Percentiles rank a stretch among this genome's conserved stretches.
phyloP scores from a whole-genome alignment of 2,888 invertebrate species.

The Gnatocerus cornutus region DNA sequence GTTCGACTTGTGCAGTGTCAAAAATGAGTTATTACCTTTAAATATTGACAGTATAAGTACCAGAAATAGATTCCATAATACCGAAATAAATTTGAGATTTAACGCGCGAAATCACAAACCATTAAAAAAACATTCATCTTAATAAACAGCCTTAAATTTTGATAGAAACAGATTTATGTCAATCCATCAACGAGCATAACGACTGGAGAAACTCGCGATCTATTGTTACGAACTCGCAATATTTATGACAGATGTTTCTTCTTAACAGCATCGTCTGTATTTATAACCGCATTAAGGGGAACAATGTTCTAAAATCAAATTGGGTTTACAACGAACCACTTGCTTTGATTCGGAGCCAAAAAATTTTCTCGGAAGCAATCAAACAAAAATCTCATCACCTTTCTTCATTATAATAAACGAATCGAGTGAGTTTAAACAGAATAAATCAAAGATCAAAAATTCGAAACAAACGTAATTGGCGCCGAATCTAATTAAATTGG shows the following conservation, averaged over 20 bases:
- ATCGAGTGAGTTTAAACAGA: background rate
- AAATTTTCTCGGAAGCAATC: slow-evolving; percentile 24
- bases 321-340: slow-evolving; percentile 18
- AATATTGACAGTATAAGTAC: slow-evolving; percentile 28
- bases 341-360: slow-evolving; percentile 22
- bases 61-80: slow-evolving; percentile 17
- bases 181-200: too few relatives aligned
- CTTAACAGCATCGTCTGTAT: background rate
- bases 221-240: too few relatives aligned
- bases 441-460: slow-evolving; percentile 22
- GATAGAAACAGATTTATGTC: too few relatives aligned
- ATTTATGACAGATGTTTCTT: slow-evolving; percentile 1
- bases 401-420: slow-evolving; percentile 22
- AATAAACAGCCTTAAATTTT: too few relatives aligned
- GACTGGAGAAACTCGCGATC: too few relatives aligned
- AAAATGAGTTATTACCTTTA: slow-evolving; percentile 19
- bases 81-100: slow-evolving; percentile 12
- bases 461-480: slow-evolving; percentile 1
- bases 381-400: slow-evolving; percentile 28
- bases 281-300: slow-evolving; percentile 15
- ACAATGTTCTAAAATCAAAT: slow-evolving; percentile 21
- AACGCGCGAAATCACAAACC: too few relatives aligned
- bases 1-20: slow-evolving; percentile 22
- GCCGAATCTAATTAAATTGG: background rate
- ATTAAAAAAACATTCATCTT: too few relatives aligned